phyloP scores from a whole-genome alignment of 2,797 vertebrate genomes.

The Silurus aristotelis region DNA sequence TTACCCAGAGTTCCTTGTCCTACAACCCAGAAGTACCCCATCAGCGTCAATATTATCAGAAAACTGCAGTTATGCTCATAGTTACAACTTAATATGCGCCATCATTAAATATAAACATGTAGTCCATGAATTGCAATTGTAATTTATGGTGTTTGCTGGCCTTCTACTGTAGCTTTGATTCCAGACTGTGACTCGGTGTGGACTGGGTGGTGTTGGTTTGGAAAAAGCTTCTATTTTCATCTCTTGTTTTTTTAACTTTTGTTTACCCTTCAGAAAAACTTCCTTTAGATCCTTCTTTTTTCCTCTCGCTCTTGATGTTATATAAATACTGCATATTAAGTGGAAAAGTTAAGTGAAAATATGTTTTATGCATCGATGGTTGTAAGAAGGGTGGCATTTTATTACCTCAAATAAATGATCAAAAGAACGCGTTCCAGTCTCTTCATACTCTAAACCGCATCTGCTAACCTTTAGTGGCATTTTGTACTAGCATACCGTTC shows the following conservation, averaged over 20 bases:
- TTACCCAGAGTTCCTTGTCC: neutral
- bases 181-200: neutral
- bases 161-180: neutral
- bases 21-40: slow-evolving; percentile 45
- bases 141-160: neutral
- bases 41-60: neutral
- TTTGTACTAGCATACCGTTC: neutral
- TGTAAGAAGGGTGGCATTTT: neutral
- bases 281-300: neutral
- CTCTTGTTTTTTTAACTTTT: neutral
- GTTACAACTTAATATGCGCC: neutral
- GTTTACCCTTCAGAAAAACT: neutral
- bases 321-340: slow-evolving; percentile 11
- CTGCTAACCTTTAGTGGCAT: neutral
- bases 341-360: neutral
- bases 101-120: neutral
- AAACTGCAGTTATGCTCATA: neutral
- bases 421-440: neutral
- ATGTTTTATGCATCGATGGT: neutral
- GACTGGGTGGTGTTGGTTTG: neutral
- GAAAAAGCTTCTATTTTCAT: neutral
- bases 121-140: neutral
- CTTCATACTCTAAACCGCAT: neutral
- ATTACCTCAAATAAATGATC: slow-evolving; percentile 1
- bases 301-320: neutral